Conservation (phyloP, 2,888 invertebrate species). For the Cyclophora albipunctata region DNA sequence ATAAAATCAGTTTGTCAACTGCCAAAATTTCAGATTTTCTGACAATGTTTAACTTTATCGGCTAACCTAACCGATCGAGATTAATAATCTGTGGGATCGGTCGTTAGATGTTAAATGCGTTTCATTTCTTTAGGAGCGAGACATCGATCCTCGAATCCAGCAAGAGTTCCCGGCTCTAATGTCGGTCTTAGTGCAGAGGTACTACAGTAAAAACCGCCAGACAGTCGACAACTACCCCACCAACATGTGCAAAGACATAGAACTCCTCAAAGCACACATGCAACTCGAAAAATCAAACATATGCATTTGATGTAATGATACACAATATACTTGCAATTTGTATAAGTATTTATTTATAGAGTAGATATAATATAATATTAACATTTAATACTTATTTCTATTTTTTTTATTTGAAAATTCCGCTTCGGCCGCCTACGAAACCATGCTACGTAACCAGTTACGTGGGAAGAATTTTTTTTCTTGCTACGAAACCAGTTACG, state of each 20-base stretch:
- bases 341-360: constrained; percentile 8
- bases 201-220: constrained; percentile 69
- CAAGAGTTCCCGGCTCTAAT: constrained; percentile 73
- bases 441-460: too few relatives aligned
- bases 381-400: too few relatives aligned
- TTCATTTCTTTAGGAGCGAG: constrained; percentile 42
- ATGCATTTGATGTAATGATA: constrained; percentile 1
- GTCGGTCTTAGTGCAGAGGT: constrained; percentile 76
- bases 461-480: too few relatives aligned
- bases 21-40: too few relatives aligned
- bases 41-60: too few relatives aligned
- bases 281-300: not conserved
- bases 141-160: constrained; percentile 44
- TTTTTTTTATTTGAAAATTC: constrained; percentile 1
- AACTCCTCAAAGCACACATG: constrained; percentile 21
- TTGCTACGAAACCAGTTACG: too few relatives aligned
- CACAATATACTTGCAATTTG: constrained; percentile 2
- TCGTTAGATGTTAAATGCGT: constrained; percentile 2
- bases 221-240: constrained; percentile 55
- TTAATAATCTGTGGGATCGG: too few relatives aligned
- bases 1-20: too few relatives aligned
- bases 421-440: too few relatives aligned
- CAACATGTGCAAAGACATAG: constrained; percentile 58
- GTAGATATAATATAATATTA: constrained; percentile 3
- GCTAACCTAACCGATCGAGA: too few relatives aligned